phyloP scores from a whole-genome alignment of 2,888 invertebrate species.

The Luperina nickerlii region DNA sequence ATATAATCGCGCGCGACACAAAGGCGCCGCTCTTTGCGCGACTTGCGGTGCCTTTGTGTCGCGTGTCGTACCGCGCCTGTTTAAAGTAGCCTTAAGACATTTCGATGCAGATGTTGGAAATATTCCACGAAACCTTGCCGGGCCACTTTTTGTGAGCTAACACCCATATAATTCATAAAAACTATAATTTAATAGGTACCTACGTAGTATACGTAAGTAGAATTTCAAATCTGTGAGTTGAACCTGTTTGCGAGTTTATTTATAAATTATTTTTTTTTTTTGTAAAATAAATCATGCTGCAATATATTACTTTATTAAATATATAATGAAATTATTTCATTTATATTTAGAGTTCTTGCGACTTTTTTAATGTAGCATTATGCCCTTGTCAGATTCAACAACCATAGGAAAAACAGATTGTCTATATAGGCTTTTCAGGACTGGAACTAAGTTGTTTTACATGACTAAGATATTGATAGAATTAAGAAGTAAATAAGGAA shows the following conservation, averaged over 20 bases:
- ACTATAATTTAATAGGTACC: neutral
- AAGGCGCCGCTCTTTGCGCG: too few species aligned
- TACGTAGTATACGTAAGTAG: too few species aligned
- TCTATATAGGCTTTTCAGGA: neutral
- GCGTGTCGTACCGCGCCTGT: too few species aligned
- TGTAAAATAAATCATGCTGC: neutral
- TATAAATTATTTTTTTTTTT: neutral
- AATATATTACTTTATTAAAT: too few species aligned
- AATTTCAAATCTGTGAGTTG: neutral
- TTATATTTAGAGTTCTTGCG: too few species aligned
- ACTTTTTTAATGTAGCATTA: neutral
- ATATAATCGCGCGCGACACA: too few species aligned
- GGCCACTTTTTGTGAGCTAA: constrained; percentile 1
- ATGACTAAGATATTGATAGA: neutral
- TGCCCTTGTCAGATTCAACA: neutral
- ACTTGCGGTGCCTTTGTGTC: too few species aligned
- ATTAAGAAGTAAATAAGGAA: neutral
- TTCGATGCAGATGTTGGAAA: too few species aligned
- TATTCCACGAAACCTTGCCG: constrained; percentile 9
- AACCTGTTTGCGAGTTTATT: neutral
- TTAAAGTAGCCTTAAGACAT: too few species aligned
- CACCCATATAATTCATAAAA: neutral
- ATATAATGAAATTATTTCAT: too few species aligned
- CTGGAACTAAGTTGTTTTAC: too few species aligned
- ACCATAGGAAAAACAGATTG: neutral